phyloP scores from a whole-genome alignment of 2,888 invertebrate species.

The Coenonympha arcania region DNA sequence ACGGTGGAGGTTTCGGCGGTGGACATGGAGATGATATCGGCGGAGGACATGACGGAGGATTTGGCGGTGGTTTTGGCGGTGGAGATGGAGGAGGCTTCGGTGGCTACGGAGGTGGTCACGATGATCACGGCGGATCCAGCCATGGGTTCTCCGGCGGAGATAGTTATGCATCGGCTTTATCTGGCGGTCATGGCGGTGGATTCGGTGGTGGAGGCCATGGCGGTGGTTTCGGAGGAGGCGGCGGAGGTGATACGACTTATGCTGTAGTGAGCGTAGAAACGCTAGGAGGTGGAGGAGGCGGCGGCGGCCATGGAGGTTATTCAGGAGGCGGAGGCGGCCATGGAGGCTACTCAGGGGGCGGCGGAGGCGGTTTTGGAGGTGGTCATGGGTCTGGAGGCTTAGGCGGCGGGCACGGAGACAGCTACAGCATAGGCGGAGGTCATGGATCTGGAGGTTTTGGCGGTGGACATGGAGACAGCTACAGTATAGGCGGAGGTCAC shows the following conservation, averaged over 20 bases:
- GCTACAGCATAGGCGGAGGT: constrained; percentile 29
- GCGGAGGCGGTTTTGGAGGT: constrained; percentile 29
- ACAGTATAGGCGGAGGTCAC: constrained; percentile 15
- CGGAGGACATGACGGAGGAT: constrained; percentile 31
- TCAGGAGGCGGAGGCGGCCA: constrained; percentile 26
- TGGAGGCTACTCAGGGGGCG: constrained; percentile 31
- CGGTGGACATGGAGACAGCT: no score
- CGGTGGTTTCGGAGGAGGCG: constrained; percentile 32
- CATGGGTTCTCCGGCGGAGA: no score
- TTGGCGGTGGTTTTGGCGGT: constrained; percentile 29
- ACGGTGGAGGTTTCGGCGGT: constrained; percentile 29
- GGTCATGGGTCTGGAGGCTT: constrained; percentile 24
- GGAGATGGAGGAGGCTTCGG: constrained; percentile 21
- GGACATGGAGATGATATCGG: constrained; percentile 34
- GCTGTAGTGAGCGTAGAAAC: constrained; percentile 27
- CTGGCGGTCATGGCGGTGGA: constrained; percentile 34
- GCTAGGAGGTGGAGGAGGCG: constrained; percentile 18
- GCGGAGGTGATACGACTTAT: constrained; percentile 21
- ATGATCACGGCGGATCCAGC: constrained; percentile 28
- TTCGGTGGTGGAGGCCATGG: constrained; percentile 33
- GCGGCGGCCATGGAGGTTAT: constrained; percentile 31
- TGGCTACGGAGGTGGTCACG: constrained; percentile 29
- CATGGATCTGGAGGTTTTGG: no score
- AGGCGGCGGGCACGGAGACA: constrained; percentile 21
- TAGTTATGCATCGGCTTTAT: constrained; percentile 34